phyloP scores from a whole-genome alignment of 2,888 invertebrate genomes.

The Thalpophila matura region DNA sequence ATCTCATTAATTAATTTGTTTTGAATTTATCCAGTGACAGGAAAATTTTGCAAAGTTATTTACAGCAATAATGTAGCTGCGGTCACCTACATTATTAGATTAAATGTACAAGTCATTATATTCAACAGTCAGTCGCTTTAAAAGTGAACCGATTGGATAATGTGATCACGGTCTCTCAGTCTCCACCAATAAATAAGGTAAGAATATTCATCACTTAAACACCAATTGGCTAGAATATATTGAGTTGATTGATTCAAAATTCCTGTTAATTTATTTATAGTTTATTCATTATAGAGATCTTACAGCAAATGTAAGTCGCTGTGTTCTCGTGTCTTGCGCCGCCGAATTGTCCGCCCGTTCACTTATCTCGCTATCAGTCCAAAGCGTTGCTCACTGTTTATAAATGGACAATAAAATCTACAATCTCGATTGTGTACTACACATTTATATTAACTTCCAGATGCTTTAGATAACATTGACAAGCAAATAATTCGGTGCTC shows the following conservation, averaged over 20 bases:
- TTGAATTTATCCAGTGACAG: not conserved
- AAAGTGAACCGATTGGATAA: not conserved
- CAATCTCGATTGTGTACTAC: slow-evolving; percentile 74
- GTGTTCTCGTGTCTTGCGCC: slow-evolving; percentile 49
- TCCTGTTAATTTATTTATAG: slow-evolving; percentile 1
- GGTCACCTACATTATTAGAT: not conserved
- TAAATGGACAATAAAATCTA: slow-evolving; percentile 77
- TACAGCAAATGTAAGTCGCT: slow-evolving; percentile 16
- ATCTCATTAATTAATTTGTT: slow-evolving; percentile 16
- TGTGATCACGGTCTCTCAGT: not conserved
- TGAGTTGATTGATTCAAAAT: not conserved
- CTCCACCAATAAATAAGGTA: slow-evolving; percentile 10
- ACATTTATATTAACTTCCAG: slow-evolving; percentile 66
- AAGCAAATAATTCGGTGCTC: slow-evolving; percentile 69
- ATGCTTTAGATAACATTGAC: slow-evolving; percentile 72
- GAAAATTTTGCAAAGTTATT: slow-evolving; percentile 1
- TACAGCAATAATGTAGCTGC: not conserved
- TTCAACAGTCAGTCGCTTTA: not conserved
- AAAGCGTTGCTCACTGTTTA: slow-evolving; percentile 70
- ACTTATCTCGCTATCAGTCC: slow-evolving; percentile 73
- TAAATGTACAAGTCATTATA: not conserved
- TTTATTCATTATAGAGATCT: not conserved
- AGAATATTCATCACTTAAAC: slow-evolving; percentile 11
- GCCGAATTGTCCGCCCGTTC: slow-evolving; percentile 66
- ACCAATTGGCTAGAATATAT: not conserved